Conservation (phyloP, 2,888 invertebrate species). For the Rhingia rostrata region DNA sequence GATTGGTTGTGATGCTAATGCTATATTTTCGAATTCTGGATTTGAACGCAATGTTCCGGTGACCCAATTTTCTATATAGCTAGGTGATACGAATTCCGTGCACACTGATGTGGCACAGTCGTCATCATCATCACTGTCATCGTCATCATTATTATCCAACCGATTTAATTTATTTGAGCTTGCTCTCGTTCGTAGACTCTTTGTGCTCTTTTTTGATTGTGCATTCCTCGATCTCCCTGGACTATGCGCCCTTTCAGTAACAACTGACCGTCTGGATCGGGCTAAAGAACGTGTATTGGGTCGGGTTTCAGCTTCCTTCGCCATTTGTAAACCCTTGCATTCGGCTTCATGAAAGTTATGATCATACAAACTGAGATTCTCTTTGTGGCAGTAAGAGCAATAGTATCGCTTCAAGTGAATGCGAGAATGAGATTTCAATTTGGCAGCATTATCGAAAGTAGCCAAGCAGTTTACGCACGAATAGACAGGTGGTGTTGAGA, state of each 20-base stretch:
- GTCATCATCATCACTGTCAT: conserved; percentile 29
- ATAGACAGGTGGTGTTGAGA: conserved; percentile 2
- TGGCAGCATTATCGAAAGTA: conserved; percentile 51
- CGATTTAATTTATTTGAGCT: background rate
- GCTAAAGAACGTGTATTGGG: conserved; percentile 48
- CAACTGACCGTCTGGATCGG: background rate
- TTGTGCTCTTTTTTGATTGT: background rate
- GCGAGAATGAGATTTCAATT: conserved; percentile 41
- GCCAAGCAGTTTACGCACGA: conserved; percentile 52
- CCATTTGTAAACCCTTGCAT: conserved; percentile 56
- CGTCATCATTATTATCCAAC: background rate
- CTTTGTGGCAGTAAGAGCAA: conserved; percentile 44
- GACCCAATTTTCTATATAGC: conserved; percentile 52
- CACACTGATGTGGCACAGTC: conserved; percentile 18
- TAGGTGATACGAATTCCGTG: conserved; percentile 19
- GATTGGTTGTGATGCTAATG: background rate
- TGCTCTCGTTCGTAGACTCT: background rate
- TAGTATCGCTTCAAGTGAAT: conserved; percentile 53
- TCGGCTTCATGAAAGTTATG: conserved; percentile 65
- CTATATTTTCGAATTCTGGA: conserved; percentile 3
- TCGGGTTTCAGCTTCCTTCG: conserved; percentile 24
- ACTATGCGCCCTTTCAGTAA: background rate
- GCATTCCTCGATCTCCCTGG: background rate
- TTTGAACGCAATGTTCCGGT: conserved; percentile 39
- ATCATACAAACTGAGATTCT: conserved; percentile 28